Conservation (phyloP, 2,113 vertebrate genomes). For the Phaethornis superciliosus region DNA sequence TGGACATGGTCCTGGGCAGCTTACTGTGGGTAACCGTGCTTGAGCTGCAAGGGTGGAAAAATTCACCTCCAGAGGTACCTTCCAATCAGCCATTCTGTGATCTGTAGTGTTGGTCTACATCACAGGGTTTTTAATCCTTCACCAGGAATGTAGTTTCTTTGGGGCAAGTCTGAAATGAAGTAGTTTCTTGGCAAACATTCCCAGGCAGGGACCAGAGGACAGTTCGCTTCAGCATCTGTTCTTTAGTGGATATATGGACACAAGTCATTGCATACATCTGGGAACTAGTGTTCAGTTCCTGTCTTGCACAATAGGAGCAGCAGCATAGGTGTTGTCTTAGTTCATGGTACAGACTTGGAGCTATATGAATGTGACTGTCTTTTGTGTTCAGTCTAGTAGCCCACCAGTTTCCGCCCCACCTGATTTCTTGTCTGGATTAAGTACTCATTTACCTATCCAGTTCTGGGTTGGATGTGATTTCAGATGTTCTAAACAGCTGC, state of each 20-base stretch:
- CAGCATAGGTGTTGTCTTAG: neutral
- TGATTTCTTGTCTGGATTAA: neutral
- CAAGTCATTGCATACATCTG: accelerated
- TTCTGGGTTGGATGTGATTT: neutral
- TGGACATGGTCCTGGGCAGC: too few species aligned
- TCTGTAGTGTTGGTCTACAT: neutral
- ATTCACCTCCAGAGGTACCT: too few species aligned
- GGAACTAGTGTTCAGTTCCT: neutral
- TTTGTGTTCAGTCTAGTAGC: neutral
- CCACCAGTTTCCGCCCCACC: neutral
- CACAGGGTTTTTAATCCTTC: neutral
- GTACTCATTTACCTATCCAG: neutral
- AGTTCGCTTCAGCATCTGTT: neutral
- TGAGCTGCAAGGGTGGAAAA: too few species aligned
- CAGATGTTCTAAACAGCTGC: neutral
- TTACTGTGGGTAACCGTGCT: too few species aligned
- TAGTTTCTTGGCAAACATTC: neutral
- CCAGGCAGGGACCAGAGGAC: neutral
- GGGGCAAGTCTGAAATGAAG: neutral
- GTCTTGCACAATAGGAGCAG: neutral
- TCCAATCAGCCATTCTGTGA: neutral
- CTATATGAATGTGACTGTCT: neutral
- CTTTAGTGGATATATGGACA: neutral
- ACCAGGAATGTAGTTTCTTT: neutral
- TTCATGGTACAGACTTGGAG: neutral